phyloP scores from a whole-genome alignment of 1,140 invertebrate genomes.

The Bombyx mandarina region DNA sequence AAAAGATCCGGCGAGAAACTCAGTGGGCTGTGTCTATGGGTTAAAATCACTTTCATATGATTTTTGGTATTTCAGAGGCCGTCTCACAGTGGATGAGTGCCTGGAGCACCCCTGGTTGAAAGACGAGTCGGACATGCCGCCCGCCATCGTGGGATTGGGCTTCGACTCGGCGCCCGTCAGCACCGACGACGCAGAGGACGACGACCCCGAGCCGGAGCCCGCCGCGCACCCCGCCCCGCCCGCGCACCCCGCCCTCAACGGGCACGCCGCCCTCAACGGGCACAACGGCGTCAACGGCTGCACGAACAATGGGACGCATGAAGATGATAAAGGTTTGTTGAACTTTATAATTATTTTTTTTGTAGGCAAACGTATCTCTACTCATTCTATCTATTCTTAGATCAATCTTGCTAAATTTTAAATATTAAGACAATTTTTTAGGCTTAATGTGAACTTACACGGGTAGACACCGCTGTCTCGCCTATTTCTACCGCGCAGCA shows the following conservation, averaged over 20 bases:
- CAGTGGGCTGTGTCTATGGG: no score
- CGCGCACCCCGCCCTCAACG: constrained; percentile 18
- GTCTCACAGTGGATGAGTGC: constrained; percentile 75
- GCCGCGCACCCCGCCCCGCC: constrained; percentile 12
- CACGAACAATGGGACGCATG: constrained; percentile 26
- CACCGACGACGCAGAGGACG: constrained; percentile 36
- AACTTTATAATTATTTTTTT: neutral
- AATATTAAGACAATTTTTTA: no score
- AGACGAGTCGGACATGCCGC: constrained; percentile 56
- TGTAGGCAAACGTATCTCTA: neutral
- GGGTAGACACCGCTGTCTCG: no score
- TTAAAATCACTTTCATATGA: no score
- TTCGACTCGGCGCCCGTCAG: constrained; percentile 37
- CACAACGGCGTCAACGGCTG: constrained; percentile 15
- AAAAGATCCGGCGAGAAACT: no score
- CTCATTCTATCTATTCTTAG: no score
- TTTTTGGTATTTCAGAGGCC: constrained; percentile 58
- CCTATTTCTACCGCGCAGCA: no score
- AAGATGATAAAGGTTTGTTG: constrained; percentile 38
- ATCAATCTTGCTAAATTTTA: no score
- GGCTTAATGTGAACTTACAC: no score
- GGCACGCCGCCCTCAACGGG: constrained; percentile 20
- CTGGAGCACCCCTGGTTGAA: constrained; percentile 75
- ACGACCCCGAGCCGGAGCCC: constrained; percentile 19
- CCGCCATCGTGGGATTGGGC: constrained; percentile 41